Evolutionary conservation across 2,797 vertebrate species (phyloP), one percentile per base, ranked within the genome.

Genomic region (Cossypha polioptera): DNA sequence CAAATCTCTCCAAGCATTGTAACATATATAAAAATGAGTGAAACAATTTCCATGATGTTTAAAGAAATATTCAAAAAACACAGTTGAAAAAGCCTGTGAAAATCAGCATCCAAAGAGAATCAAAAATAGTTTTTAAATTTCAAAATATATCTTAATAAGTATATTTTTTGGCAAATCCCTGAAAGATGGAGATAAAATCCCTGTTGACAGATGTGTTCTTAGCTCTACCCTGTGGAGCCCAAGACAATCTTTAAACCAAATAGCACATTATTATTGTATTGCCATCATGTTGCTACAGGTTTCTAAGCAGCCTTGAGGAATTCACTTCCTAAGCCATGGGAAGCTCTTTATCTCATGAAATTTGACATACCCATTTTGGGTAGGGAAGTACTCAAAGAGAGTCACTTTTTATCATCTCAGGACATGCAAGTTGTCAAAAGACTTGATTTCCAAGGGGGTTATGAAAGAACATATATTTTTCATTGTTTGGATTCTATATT

Each of bases 401-500:
- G 48, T 83, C 89, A 61, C 48, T 25, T 79, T 95, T 96, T 54
- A 73, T 93, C 88, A 94, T 89, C 68, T 79, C 66, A 71, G 76
- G 31, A 82, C 48, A 74, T 80, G 36, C 43, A 86, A 94, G 71
- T 80, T 93, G 77, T 89, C 71, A 91, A 63, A 83, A 81, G 48
- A 86, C 54, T 95, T 71, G 31, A 19, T 33, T 66, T 92, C 57
- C 68, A 78, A 58, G 14, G 36, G 22, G 11, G 28, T 62, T 54
- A 50, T 42, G 42, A 79, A 95, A 86, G 36, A 84, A 22, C 45
- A 94, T 62, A 24, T 53, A 66, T 63, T 73, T 80, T 35, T 86
- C 75, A 62, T 67, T 91, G 53, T 93, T 77, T 85, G 69, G 18
- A 72, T 83, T 94, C 68, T 63, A 9, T 69, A 62, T 93, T 75